Evolutionary conservation across 2,888 invertebrate genomes (phyloP).

Genomic region (Agonopterix alstromeriana): DNA sequence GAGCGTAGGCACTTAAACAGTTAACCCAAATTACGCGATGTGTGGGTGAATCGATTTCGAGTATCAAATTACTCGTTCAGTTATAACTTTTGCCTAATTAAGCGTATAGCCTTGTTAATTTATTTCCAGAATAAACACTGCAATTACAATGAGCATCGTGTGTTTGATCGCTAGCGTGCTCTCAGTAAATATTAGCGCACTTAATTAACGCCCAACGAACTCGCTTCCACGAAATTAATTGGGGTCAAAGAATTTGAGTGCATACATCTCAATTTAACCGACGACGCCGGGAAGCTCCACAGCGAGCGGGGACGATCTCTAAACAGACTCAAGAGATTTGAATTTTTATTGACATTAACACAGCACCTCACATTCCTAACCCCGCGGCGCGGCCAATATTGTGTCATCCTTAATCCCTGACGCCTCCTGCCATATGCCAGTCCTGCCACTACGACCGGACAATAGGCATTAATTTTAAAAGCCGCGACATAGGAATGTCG

Average conservation of each 20-base stretch:
- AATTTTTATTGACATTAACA: conserved; percentile 15
- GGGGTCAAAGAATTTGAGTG: conserved; percentile 71
- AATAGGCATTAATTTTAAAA: conserved; percentile 71
- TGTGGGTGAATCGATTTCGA: not conserved
- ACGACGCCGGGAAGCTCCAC: conserved; percentile 37
- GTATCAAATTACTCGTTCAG: conserved; percentile 3
- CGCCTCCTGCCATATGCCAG: conserved; percentile 32
- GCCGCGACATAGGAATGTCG: conserved; percentile 66
- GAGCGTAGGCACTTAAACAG: too few species aligned
- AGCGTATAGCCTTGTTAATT: not conserved
- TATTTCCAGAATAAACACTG: conserved; percentile 18
- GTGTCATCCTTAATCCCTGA: conserved; percentile 39
- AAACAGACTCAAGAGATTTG: conserved; percentile 21
- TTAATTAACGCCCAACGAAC: conserved; percentile 62
- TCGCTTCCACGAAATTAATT: conserved; percentile 70
- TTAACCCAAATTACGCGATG: not conserved
- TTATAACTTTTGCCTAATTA: conserved; percentile 7
- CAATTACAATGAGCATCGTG: conserved; percentile 29
- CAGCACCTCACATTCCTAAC: conserved; percentile 15
- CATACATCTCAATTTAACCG: conserved; percentile 68
- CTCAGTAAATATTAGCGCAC: conserved; percentile 60
- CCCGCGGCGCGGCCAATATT: conserved; percentile 17
- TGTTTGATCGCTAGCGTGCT: conserved; percentile 38
- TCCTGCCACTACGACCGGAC: conserved; percentile 25
- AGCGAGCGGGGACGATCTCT: too few species aligned